Evolutionary conservation across 2,113 vertebrate genomes (phyloP).

Genomic region (Potamarius usumacintae): DNA sequence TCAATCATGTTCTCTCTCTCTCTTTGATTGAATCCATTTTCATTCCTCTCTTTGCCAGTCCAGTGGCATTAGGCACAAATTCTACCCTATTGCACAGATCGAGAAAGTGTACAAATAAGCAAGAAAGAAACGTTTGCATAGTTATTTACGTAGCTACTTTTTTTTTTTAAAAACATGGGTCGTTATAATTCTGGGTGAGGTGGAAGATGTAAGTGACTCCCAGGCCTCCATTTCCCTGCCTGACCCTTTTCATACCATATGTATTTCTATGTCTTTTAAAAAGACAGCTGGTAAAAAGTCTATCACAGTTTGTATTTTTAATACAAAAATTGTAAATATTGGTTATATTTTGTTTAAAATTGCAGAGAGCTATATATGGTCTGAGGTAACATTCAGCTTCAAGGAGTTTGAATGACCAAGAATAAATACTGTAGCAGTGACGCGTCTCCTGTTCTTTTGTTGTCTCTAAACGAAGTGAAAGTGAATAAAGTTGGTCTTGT

Average conservation of each 20-base stretch:
- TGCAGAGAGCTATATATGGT: slow-evolving; percentile 47
- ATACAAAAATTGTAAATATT: slow-evolving; percentile 54
- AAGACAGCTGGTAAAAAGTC: slow-evolving; percentile 49
- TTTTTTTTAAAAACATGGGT: neutral
- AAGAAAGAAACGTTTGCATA: slow-evolving; percentile 4
- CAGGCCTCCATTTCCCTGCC: slow-evolving; percentile 6
- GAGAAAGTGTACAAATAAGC: neutral
- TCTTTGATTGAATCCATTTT: slow-evolving; percentile 6
- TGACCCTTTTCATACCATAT: slow-evolving; percentile 38
- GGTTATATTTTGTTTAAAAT: slow-evolving; percentile 54
- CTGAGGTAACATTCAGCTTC: slow-evolving; percentile 33
- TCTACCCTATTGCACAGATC: slow-evolving; percentile 41
- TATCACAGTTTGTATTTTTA: slow-evolving; percentile 56
- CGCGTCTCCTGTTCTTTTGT: neutral
- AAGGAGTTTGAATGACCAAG: slow-evolving; percentile 36
- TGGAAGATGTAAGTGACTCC: neutral
- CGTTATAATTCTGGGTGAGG: neutral
- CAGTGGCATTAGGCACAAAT: slow-evolving; percentile 29
- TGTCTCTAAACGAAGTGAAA: neutral
- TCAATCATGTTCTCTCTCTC: slow-evolving; percentile 28
- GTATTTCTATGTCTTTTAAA: slow-evolving; percentile 57
- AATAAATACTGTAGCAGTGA: slow-evolving; percentile 53
- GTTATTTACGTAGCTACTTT: neutral
- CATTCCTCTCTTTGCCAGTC: slow-evolving; percentile 22
- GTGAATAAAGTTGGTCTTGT: neutral